Evolutionary conservation across 2,888 invertebrate species (phyloP).

Genomic region (Endotricha flammealis): DNA sequence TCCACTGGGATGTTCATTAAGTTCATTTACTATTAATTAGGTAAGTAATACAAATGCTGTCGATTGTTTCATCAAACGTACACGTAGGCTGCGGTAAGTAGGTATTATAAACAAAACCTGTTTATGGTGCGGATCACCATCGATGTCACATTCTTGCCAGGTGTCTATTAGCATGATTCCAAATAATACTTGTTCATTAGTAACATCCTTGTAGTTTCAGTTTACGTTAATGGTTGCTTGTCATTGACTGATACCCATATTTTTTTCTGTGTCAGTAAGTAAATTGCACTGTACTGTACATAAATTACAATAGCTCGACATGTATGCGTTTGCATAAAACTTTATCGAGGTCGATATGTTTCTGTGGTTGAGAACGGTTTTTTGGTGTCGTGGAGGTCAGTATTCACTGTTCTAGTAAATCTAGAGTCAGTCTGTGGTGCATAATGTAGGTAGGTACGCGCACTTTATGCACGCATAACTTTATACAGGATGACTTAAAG

Average conservation of each 20-base stretch:
- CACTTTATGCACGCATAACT: too few species aligned
- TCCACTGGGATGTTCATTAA: too few species aligned
- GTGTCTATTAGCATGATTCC: background rate
- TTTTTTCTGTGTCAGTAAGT: background rate
- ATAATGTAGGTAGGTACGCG: too few species aligned
- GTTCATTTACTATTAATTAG: slow-evolving; percentile 3
- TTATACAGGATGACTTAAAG: too few species aligned
- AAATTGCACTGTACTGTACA: too few species aligned
- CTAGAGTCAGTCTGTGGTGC: too few species aligned
- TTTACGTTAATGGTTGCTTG: background rate
- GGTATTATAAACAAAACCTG: slow-evolving; percentile 16
- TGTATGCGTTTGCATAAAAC: slow-evolving; percentile 3
- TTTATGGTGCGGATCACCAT: slow-evolving; percentile 14
- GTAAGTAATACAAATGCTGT: background rate
- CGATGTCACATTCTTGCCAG: slow-evolving; percentile 12
- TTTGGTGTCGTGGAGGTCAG: slow-evolving; percentile 44
- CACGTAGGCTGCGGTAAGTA: slow-evolving; percentile 10
- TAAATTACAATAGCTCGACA: background rate
- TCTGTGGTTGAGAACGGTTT: slow-evolving; percentile 51
- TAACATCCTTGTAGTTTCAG: background rate
- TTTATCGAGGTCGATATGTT: slow-evolving; percentile 25
- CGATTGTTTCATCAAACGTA: slow-evolving; percentile 7
- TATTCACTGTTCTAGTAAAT: too few species aligned
- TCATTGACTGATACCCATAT: background rate
- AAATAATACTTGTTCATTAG: background rate